Evolutionary conservation across 2,113 vertebrate species (phyloP), one percentile per base, ranked within the genome.

Genomic region (Pedetes capensis): DNA sequence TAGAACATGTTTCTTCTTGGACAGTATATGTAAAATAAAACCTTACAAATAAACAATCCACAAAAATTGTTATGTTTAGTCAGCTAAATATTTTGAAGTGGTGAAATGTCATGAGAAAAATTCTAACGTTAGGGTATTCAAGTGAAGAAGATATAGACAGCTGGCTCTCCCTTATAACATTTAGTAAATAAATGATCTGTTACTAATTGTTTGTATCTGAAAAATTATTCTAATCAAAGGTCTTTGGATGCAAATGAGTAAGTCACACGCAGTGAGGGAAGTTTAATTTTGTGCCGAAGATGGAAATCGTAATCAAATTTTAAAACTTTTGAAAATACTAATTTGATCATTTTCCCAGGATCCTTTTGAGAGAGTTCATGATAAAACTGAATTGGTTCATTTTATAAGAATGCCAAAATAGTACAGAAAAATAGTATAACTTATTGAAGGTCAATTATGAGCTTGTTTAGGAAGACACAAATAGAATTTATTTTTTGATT

Each of bases 201-300:
- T 92, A 93, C 95, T 97, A 96, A 97, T 94, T 92, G 90, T 69
- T 92, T 92, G 85, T 88, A 92, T 96, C 95, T 97, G 95, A 97
- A 95, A 95, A 95, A 94, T 86, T 90, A 96, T 95, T 88, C 91
- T 71, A 94, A 95, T 95, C 78, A 95, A 92, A 95, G 72, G 72
- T 92, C 85, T 91, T 74, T 74, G 23, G 23, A 88, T 94, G 23
- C 22, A 92, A 81, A 88, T 69, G 29, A 97, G 34, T 72, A 63
- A 95, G 86, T 93, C 20, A 2, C 64, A 61, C 17, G 66, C 13
- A 78, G 9, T 61, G 37, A 94, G 20, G 79, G 6, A 59, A 55
- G 8, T 85, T 97, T 93, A 14, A 53, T 82, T 94, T 84, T 75
- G 4, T 63, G 71, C 49, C 44, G 25, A 96, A 51, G 44, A 87